These are phyloP conservation scores for Aphaenogaster ashmeadi DNA, from an alignment of 1,140 invertebrate genomes.

Conservation along the genomic window DNA sequence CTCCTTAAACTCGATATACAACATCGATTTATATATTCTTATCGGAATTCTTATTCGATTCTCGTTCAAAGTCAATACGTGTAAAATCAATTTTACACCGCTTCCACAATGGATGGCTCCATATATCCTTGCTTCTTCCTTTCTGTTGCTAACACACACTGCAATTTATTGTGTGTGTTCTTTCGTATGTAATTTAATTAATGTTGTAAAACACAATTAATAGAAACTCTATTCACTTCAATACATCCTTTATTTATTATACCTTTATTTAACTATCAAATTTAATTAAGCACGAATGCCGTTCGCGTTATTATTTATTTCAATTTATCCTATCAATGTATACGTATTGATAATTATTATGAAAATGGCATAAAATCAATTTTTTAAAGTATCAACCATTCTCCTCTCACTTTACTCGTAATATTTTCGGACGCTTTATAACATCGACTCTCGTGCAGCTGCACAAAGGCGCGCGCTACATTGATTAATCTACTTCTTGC, in stretches of 20 bases:
- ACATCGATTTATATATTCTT: background rate
- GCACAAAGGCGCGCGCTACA: constrained; percentile 25
- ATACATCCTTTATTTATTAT: background rate
- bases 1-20: background rate
- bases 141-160: background rate
- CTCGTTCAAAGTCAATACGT: background rate
- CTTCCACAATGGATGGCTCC: background rate
- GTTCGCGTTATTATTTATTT: constrained; percentile 21
- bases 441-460: background rate
- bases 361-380: background rate
- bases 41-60: background rate
- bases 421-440: background rate
- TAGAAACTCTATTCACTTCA: background rate
- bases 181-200: constrained; percentile 38
- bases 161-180: background rate
- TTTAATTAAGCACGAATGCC: constrained; percentile 16
- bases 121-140: background rate
- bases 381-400: constrained; percentile 6
- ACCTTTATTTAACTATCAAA: background rate
- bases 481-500: constrained; percentile 51
- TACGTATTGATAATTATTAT: background rate
- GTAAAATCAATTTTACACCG: background rate
- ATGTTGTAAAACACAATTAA: background rate
- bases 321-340: background rate
- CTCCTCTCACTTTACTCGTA: background rate